A percentile compares a stretch with the other conserved stretches of the same genome.
Evolutionary conservation across 2,888 invertebrate species (phyloP).

Genomic region (Mechanitis messenoides): DNA sequence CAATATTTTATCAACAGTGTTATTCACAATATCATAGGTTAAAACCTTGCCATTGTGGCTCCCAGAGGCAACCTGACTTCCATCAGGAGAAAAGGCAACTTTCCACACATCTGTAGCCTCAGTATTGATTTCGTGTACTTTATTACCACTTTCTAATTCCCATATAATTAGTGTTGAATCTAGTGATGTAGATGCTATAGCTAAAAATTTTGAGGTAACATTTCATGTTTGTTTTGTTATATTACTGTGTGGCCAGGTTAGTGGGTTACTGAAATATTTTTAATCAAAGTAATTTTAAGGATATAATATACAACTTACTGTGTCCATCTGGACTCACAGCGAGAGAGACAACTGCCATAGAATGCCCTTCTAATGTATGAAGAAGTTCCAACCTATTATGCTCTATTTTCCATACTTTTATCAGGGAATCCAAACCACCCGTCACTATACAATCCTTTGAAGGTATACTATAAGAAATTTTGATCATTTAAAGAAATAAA

Average conservation of each 20-base stretch:
- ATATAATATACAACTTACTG: slow-evolving; percentile 74
- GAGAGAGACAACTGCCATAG: slow-evolving; percentile 93
- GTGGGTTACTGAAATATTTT: too few species aligned
- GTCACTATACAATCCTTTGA: slow-evolving; percentile 85
- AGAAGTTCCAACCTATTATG: slow-evolving; percentile 83
- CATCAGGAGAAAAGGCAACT: slow-evolving; percentile 94
- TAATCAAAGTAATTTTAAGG: too few species aligned
- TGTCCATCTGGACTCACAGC: slow-evolving; percentile 92
- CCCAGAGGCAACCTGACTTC: slow-evolving; percentile 91
- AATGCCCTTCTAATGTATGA: slow-evolving; percentile 90
- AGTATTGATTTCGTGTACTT: slow-evolving; percentile 87
- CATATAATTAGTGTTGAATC: slow-evolving; percentile 94
- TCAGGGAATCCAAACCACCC: slow-evolving; percentile 91
- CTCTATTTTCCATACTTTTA: slow-evolving; percentile 90
- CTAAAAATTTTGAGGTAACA: slow-evolving; percentile 50
- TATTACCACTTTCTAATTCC: slow-evolving; percentile 90
- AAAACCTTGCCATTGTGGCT: slow-evolving; percentile 94
- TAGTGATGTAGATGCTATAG: slow-evolving; percentile 91
- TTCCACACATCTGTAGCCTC: slow-evolving; percentile 96
- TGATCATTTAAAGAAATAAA: too few species aligned
- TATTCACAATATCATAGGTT: slow-evolving; percentile 89
- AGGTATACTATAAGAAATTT: slow-evolving; percentile 68
- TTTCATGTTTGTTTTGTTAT: neutral
- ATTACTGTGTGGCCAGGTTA: neutral
- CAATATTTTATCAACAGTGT: slow-evolving; percentile 86